phyloP scores from a whole-genome alignment of 1,140 invertebrate genomes.

The Cotesia vestalis region DNA sequence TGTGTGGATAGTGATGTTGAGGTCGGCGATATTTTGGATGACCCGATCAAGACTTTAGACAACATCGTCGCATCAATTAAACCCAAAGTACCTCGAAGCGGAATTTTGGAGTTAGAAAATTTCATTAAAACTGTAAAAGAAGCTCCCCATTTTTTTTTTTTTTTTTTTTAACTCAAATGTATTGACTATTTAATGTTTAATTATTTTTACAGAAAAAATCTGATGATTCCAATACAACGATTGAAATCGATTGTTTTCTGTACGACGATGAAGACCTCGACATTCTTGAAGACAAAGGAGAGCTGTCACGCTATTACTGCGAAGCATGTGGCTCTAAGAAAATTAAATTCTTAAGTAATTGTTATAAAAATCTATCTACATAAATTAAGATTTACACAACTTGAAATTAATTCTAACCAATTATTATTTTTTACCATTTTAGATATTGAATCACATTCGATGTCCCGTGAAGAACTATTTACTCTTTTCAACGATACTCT shows the following conservation, averaged over 20 bases:
- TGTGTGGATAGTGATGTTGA: neutral
- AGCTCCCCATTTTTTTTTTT: constrained; percentile 45
- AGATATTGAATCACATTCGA: constrained; percentile 75
- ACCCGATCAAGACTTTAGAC: constrained; percentile 55
- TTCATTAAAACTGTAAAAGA: constrained; percentile 66
- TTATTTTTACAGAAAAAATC: constrained; percentile 63
- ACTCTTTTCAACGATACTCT: constrained; percentile 73
- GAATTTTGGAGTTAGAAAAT: constrained; percentile 69
- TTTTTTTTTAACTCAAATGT: constrained; percentile 26
- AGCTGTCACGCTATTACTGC: constrained; percentile 73
- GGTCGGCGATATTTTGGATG: constrained; percentile 41
- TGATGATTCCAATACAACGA: constrained; percentile 68
- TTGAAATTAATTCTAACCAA: constrained; percentile 16
- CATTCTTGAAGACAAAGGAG: constrained; percentile 69
- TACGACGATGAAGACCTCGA: constrained; percentile 75
- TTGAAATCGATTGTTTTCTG: constrained; percentile 77
- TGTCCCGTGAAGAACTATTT: constrained; percentile 70
- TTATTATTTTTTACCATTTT: constrained; percentile 53
- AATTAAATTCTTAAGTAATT: constrained; percentile 67
- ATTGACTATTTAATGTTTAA: constrained; percentile 3
- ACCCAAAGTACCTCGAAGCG: constrained; percentile 68
- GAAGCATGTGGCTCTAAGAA: constrained; percentile 72
- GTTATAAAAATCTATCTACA: neutral
- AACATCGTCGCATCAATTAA: constrained; percentile 68
- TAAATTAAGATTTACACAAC: constrained; percentile 3